These are phyloP conservation scores for Ceratosolen fusciceps DNA, from an alignment of 1,140 invertebrate genomes.

Conservation along the genomic window DNA sequence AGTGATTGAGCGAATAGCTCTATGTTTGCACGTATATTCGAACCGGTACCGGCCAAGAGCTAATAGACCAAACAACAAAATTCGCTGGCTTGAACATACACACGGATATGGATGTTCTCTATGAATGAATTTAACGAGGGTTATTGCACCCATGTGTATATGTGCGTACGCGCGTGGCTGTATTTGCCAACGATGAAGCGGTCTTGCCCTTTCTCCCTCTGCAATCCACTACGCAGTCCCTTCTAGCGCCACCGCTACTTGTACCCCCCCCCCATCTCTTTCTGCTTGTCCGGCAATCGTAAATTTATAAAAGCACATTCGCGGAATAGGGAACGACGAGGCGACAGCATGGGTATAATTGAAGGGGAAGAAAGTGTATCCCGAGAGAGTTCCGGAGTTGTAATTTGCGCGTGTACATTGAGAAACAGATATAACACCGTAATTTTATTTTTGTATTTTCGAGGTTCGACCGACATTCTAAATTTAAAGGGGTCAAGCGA, in stretches of 20 bases:
- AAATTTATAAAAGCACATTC: background rate
- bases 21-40: slow-evolving; percentile 13
- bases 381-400: background rate
- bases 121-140: slow-evolving; percentile 47
- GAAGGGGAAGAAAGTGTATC: no score
- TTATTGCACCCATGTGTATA: slow-evolving; percentile 31
- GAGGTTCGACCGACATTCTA: background rate
- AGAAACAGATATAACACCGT: background rate
- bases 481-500: background rate
- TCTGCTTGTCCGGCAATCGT: no score
- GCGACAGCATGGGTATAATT: no score
- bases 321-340: background rate
- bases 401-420: background rate
- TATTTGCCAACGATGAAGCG: background rate
- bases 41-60: background rate
- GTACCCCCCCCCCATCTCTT: no score
- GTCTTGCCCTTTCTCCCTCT: background rate
- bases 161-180: background rate
- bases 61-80: slow-evolving; percentile 45
- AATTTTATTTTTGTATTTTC: slow-evolving; percentile 3
- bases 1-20: slow-evolving; percentile 29
- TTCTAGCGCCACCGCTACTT: background rate
- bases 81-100: background rate
- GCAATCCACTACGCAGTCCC: background rate
- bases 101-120: background rate